phyloP scores from a whole-genome alignment of 1,140 invertebrate genomes.

The Metopolophium dirhodum region DNA sequence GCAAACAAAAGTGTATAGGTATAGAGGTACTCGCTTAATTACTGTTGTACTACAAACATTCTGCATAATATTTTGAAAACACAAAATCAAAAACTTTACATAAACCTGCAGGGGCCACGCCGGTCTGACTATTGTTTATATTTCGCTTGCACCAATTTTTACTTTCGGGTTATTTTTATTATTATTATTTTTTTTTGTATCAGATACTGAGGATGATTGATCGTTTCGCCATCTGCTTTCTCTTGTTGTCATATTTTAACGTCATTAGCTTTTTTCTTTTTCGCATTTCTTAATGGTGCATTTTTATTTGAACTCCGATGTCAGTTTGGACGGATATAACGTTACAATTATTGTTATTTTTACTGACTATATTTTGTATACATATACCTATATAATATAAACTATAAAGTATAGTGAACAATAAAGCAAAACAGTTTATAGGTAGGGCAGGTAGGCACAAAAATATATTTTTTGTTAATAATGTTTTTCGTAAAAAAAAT shows the following conservation, averaged over 20 bases:
- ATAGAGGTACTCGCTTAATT: neutral
- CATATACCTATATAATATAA: too few species aligned
- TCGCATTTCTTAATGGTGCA: neutral
- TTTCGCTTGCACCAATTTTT: neutral
- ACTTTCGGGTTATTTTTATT: neutral
- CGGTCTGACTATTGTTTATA: neutral
- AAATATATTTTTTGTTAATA: neutral
- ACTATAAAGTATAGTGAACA: neutral
- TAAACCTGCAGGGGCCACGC: neutral
- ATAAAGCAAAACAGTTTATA: neutral
- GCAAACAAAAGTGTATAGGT: neutral
- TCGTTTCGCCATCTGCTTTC: constrained; percentile 37
- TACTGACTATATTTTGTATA: neutral
- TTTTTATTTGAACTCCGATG: neutral
- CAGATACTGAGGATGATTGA: constrained; percentile 40
- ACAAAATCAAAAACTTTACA: neutral
- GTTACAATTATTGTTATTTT: neutral
- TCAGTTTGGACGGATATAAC: neutral
- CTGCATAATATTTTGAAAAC: neutral
- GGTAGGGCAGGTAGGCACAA: too few species aligned
- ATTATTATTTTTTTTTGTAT: neutral
- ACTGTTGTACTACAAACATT: neutral
- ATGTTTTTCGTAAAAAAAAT: neutral
- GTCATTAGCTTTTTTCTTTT: neutral
- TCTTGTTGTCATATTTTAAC: constrained; percentile 7